A percentile compares a stretch with the other conserved stretches of the same genome.
Conservation (phyloP, 2,113 vertebrate genomes). For the Ailuropoda melanoleuca region DNA sequence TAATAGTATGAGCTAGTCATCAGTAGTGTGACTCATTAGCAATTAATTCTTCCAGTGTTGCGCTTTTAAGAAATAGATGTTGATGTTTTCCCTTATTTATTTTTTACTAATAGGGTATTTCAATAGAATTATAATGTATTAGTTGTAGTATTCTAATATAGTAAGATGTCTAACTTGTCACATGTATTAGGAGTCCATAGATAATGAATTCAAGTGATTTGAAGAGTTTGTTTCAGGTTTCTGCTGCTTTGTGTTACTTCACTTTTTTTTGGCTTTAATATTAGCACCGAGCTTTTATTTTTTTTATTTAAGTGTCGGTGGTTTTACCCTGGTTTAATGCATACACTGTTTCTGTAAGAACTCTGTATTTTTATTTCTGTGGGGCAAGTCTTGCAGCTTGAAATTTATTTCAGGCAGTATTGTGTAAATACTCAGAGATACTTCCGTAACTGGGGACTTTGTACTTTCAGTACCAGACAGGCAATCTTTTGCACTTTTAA, state of each 20-base stretch:
- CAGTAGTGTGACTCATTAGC: neutral
- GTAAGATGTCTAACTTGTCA: neutral
- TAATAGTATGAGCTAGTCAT: neutral
- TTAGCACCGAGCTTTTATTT: constrained; percentile 7
- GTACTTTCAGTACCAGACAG: neutral
- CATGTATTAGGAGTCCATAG: neutral
- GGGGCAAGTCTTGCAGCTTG: constrained; percentile 10
- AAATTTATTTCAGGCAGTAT: neutral
- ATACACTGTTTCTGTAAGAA: neutral
- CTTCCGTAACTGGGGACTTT: neutral
- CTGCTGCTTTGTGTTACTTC: neutral
- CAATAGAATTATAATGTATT: constrained; percentile 6
- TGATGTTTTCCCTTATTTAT: neutral
- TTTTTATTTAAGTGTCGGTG: neutral
- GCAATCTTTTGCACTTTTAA: constrained; percentile 15
- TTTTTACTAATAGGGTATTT: neutral
- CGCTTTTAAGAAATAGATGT: constrained; percentile 8
- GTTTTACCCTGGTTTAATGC: neutral
- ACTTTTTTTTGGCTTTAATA: neutral
- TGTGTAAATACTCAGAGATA: neutral
- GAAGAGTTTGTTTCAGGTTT: constrained; percentile 32
- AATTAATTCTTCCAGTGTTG: constrained; percentile 10
- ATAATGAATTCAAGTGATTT: neutral
- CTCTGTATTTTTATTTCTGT: constrained; percentile 25
- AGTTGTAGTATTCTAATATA: neutral